Conservation (phyloP, 2,113 vertebrate genomes). For the Athene cunicularia region DNA sequence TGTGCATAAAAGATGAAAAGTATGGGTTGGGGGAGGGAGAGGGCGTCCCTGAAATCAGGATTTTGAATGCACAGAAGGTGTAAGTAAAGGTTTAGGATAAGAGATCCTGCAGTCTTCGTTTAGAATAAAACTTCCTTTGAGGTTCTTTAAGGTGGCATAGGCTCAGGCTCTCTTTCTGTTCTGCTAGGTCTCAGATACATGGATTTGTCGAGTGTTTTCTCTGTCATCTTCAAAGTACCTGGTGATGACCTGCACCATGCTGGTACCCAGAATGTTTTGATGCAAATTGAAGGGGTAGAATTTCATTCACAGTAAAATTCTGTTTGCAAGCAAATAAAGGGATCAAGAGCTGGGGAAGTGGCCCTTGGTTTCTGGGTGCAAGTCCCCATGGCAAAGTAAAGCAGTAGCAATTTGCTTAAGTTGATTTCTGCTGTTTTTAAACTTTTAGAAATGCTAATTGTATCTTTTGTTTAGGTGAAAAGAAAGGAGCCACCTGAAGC, state of each 20-base stretch:
- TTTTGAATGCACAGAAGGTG: not conserved
- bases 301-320: constrained; percentile 32
- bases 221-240: not conserved
- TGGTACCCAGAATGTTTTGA: constrained; percentile 5
- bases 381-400: not conserved
- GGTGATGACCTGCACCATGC: constrained; percentile 7
- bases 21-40: not conserved
- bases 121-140: not conserved
- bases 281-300: constrained; percentile 9
- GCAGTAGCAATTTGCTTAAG: constrained; percentile 28
- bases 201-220: not conserved
- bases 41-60: not conserved
- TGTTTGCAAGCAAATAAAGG: constrained; percentile 23
- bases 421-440: constrained; percentile 46
- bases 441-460: constrained; percentile 62
- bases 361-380: constrained; percentile 1
- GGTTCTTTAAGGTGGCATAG: not conserved
- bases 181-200: not conserved
- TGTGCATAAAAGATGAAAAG: not conserved
- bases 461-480: constrained; percentile 86
- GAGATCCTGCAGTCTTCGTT: not conserved
- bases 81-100: not conserved
- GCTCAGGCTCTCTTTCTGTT: not conserved
- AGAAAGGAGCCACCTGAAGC: constrained; percentile 95
- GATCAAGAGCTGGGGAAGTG: constrained; percentile 22